Conservation (phyloP, 1,140 invertebrate genomes). For the Phocides pigmalion region DNA sequence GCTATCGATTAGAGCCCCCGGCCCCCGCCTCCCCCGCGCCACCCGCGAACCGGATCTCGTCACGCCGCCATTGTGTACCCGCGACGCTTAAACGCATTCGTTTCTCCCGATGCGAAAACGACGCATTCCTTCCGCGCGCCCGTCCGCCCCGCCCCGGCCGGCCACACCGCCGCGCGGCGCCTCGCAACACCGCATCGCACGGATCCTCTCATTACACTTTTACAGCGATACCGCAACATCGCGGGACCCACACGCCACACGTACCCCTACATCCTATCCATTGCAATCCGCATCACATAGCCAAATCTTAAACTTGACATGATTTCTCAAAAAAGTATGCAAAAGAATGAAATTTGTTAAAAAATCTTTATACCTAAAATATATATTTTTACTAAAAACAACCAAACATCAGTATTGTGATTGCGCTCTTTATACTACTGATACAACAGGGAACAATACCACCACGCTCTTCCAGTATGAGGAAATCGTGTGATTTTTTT, state of each 20-base stretch:
- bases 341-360: background rate
- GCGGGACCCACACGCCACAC: conserved; percentile 38
- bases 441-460: too few species aligned
- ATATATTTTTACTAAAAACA: background rate
- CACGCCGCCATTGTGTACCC: conserved; percentile 83
- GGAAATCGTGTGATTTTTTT: too few species aligned
- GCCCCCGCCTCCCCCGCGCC: conserved; percentile 62
- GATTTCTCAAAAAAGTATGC: background rate
- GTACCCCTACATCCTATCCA: conserved; percentile 24
- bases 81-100: conserved; percentile 83
- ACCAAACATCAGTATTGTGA: background rate
- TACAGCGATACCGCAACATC: conserved; percentile 59
- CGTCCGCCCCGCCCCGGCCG: conserved; percentile 62
- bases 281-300: background rate
- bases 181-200: conserved; percentile 53
- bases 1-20: conserved; percentile 83
- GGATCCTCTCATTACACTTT: conserved; percentile 73
- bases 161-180: conserved; percentile 56
- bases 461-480: too few species aligned
- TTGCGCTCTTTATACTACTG: background rate
- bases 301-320: background rate
- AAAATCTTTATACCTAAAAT: background rate
- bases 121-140: conserved; percentile 82
- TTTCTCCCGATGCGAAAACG: conserved; percentile 84
- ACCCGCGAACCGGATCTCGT: conserved; percentile 82